Evolutionary conservation across 2,888 invertebrate genomes (phyloP).

Genomic region (Salticus scenicus): DNA sequence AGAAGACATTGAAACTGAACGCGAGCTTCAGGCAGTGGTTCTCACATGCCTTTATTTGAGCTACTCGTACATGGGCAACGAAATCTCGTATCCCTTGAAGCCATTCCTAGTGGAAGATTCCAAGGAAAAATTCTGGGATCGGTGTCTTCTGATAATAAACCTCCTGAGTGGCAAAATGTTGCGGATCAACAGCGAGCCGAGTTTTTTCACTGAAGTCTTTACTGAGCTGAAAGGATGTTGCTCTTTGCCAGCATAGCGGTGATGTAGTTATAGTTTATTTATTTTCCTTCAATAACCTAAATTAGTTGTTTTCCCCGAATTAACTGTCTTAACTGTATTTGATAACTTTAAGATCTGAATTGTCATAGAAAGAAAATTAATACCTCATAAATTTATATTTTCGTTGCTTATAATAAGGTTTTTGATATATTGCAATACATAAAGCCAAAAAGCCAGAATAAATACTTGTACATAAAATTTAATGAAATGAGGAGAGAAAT

Average conservation of each 20-base stretch:
- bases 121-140: slow-evolving; percentile 98
- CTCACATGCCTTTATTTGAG: slow-evolving; percentile 98
- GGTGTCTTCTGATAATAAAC: slow-evolving; percentile 93
- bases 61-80: slow-evolving; percentile 97
- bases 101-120: slow-evolving; percentile 98
- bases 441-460: neutral
- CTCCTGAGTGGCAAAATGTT: slow-evolving; percentile 95
- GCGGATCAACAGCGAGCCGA: slow-evolving; percentile 97
- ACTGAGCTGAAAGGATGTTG: slow-evolving; percentile 89
- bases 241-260: slow-evolving; percentile 41
- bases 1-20: slow-evolving; percentile 88
- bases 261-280: slow-evolving; percentile 15
- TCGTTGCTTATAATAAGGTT: neutral
- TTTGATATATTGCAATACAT: neutral
- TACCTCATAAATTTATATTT: slow-evolving; percentile 16
- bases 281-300: slow-evolving; percentile 7
- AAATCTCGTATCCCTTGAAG: slow-evolving; percentile 98
- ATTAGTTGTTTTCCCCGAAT: neutral
- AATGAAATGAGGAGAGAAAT: neutral
- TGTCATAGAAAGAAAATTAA: neutral
- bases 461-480: neutral
- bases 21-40: slow-evolving; percentile 93
- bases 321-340: neutral
- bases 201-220: slow-evolving; percentile 99
- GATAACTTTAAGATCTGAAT: neutral